These are phyloP conservation scores for Charaxes varanes DNA, from an alignment of 1,140 invertebrate genomes.

Conservation along the genomic window DNA sequence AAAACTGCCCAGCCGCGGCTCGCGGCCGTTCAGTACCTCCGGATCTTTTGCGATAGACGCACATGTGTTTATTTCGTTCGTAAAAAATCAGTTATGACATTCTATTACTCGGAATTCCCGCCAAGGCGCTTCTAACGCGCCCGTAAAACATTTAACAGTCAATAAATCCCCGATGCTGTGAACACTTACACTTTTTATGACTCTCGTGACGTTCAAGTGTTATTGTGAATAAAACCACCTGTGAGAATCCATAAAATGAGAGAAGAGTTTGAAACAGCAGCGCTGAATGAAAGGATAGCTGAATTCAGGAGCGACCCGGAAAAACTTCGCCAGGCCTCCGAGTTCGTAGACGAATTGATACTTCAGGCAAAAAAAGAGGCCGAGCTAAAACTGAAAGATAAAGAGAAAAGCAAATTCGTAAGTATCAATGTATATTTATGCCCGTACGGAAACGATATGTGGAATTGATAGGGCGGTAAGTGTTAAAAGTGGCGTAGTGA, in stretches of 20 bases:
- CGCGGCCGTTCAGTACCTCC: too few species aligned
- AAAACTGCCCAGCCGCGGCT: too few species aligned
- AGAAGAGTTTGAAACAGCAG: slow-evolving; percentile 46
- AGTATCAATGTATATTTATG: slow-evolving; percentile 70
- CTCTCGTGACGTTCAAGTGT: slow-evolving; percentile 19
- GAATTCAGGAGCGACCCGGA: slow-evolving; percentile 68
- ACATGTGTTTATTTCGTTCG: too few species aligned
- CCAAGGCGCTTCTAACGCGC: slow-evolving; percentile 13
- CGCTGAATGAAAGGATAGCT: slow-evolving; percentile 52
- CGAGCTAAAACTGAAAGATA: slow-evolving; percentile 69
- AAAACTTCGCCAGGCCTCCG: slow-evolving; percentile 60
- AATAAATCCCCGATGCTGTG: slow-evolving; percentile 14
- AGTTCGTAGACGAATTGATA: slow-evolving; percentile 70
- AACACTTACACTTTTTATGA: slow-evolving; percentile 19
- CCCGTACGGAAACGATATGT: slow-evolving; percentile 50
- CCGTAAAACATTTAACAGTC: slow-evolving; percentile 9
- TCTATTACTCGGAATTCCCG: slow-evolving; percentile 22
- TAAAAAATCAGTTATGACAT: slow-evolving; percentile 43
- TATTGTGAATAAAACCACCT: slow-evolving; percentile 23
- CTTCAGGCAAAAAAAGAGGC: slow-evolving; percentile 68
- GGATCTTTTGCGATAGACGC: too few species aligned
- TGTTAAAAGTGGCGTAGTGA: slow-evolving; percentile 48
- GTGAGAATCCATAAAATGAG: slow-evolving; percentile 42
- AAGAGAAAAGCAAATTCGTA: slow-evolving; percentile 71
- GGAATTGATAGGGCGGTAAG: slow-evolving; percentile 68